Evolutionary conservation across 2,113 vertebrate species (phyloP).

Genomic region (Hemiprocne comata): DNA sequence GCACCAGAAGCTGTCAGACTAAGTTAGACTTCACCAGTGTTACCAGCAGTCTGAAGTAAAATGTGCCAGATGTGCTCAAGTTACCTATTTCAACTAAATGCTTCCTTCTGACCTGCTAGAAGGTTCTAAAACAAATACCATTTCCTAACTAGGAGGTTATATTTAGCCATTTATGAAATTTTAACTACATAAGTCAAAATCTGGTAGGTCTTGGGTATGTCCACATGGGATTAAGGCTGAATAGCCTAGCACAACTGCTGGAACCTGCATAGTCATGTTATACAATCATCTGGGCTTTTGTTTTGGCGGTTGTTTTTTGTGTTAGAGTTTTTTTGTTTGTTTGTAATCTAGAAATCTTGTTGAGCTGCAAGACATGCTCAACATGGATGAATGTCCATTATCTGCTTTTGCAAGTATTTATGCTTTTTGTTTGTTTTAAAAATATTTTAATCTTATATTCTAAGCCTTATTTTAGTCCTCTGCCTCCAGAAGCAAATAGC

Average conservation of each 20-base stretch:
- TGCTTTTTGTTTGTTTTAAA: background rate
- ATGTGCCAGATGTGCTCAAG: background rate
- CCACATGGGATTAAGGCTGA: background rate
- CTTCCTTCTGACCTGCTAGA: background rate
- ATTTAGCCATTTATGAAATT: background rate
- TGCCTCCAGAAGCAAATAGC: background rate
- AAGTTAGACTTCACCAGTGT: background rate
- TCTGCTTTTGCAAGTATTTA: background rate
- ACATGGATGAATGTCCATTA: background rate
- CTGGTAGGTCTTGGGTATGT: background rate
- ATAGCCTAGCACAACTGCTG: background rate
- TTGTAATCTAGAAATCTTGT: background rate
- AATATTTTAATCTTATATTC: background rate
- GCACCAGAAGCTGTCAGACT: background rate
- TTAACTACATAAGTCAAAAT: background rate
- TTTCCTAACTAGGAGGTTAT: background rate
- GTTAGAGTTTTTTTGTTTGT: background rate
- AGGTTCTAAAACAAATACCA: background rate
- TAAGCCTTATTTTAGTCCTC: background rate
- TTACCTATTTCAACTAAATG: background rate
- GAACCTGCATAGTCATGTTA: background rate
- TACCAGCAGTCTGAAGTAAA: background rate
- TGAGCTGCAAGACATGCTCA: background rate
- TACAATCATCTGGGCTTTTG: background rate
- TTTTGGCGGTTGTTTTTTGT: background rate